Base-by-base conservation (phyloP, 2,888 invertebrate genomes). In the Galerucella pusilla region DNA sequence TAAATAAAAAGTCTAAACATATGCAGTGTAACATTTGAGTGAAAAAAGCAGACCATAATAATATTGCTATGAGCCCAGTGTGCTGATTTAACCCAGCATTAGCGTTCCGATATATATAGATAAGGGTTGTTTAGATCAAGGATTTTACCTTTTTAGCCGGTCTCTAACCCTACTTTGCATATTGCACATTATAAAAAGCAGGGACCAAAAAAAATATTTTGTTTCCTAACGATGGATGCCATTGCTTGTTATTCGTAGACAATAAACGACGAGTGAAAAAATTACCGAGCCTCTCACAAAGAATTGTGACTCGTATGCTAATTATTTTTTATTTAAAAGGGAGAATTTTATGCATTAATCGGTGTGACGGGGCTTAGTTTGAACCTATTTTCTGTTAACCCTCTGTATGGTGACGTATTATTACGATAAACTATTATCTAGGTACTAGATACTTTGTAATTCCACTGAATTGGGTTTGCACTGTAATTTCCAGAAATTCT, bases 111-210 rank as follows among this genome's bases (percentile, higher is more conserved):
- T 67, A 28, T 20, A 67, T 72, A 12, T 66, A 72, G 72, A 72
- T 72, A 72, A 72, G 49, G 66, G 72, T 66, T 57, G 25, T 16
- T 65, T 45, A 10, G 20, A 16, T 45, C 64, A 12, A 45, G 42
- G 16, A 35, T 66, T 66, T 52, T 64, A 68, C 59, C 71, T 66
- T 67, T 72, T 72, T 72, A 59, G 35, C 11, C 60, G 28, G 59
- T 46, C 60, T 59, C n/a, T 57, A 57, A 72, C 66, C 60, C 72
- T 72, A 49, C 16, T 72, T 72, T 72, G 72, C 72, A 72, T 72
- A 66, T 72, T 72, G 72, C 49, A 72, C 72, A 72, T 72, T 66
- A 72, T 72, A 66, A 66, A 67, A 72, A 72, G 66, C 54, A 46
- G n/a, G 67, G 60, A 54, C 28, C 60, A 49, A 70, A 70, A 69